Evolutionary conservation across 2,113 vertebrate species (phyloP), one percentile per base, ranked within the genome.

Genomic region (Copsychus sechellarum): DNA sequence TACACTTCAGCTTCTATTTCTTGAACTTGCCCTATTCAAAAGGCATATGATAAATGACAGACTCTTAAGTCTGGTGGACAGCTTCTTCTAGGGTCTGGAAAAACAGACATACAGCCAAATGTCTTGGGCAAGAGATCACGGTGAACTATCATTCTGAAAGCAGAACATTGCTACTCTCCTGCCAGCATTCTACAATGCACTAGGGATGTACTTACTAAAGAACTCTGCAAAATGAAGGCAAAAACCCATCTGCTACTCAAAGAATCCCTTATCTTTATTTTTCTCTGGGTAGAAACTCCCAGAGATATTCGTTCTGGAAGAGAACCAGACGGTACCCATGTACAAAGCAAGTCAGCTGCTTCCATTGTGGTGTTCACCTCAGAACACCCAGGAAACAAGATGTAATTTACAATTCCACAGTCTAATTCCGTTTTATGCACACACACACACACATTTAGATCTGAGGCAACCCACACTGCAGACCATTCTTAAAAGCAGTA

Each of bases 61-160:
- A 92, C 42, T 48, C 51, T 77, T 19, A 43, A 66, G 33, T 51
- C 57, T 90, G 53, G 34, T 33, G 14, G 73, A 82, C 40, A 94
- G 67, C 48, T 69, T 71, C 42, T 91, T 91, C 69, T 74, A 53
- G 14, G 54, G 53, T 38, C 40, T 72, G 31, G 64, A 87, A 89
- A 93, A 84, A 86, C 47, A 89, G 81, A 89, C 45, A 62, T 80
- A 85, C 48, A 87, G 73, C n/a, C 81, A 93, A 95, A 90, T 77
- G 51, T 83, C 62, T 73, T 69, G 48, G 81, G 81, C 12, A 89
- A 93, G 67, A 92, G 43, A 76, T 34, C 25, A 79, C 34, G 42
- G 15, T 56, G 16, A 89, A 71, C 25, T 48, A 40, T 22, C 51
- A 84, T n/a, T 81, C 45, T 22, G 12, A 84, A 2, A 62, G 61